These are phyloP conservation scores for Egretta garzetta DNA, from an alignment of 2,113 vertebrate genomes.

Conservation along the genomic window DNA sequence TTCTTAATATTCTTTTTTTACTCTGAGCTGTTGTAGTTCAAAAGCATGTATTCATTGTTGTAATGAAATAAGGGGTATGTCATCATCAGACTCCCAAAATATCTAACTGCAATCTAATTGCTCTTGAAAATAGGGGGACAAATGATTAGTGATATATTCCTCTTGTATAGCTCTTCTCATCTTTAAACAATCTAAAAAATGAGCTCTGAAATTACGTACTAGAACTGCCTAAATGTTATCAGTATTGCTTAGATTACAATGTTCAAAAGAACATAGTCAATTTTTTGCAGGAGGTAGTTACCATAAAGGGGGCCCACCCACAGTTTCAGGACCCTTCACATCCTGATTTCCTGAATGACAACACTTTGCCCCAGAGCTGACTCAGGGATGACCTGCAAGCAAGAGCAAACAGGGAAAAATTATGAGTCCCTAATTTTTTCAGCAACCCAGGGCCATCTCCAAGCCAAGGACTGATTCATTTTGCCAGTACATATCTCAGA, in stretches of 20 bases:
- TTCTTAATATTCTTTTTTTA: neutral
- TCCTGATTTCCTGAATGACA: neutral
- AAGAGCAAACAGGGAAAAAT: neutral
- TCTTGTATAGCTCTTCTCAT: neutral
- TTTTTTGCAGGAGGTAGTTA: neutral
- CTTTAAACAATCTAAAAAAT: neutral
- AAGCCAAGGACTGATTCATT: neutral
- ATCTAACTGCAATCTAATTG: neutral
- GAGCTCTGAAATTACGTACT: neutral
- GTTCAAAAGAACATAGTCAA: neutral
- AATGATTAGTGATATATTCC: neutral
- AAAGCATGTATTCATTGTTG: neutral
- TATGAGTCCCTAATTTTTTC: neutral
- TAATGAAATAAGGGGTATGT: neutral
- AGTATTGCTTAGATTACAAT: neutral
- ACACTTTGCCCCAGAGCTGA: neutral
- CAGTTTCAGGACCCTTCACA: neutral
- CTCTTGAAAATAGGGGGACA: neutral
- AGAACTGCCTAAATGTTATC: neutral
- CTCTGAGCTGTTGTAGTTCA: neutral
- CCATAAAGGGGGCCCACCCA: neutral
- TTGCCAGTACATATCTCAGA: neutral
- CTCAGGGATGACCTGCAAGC: neutral
- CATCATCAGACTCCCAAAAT: neutral
- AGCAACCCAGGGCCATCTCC: neutral